Percentiles rank a stretch among this genome's conserved stretches.
phyloP scores from a whole-genome alignment of 2,888 invertebrate species.

The Hirtodrosophila confusa region DNA sequence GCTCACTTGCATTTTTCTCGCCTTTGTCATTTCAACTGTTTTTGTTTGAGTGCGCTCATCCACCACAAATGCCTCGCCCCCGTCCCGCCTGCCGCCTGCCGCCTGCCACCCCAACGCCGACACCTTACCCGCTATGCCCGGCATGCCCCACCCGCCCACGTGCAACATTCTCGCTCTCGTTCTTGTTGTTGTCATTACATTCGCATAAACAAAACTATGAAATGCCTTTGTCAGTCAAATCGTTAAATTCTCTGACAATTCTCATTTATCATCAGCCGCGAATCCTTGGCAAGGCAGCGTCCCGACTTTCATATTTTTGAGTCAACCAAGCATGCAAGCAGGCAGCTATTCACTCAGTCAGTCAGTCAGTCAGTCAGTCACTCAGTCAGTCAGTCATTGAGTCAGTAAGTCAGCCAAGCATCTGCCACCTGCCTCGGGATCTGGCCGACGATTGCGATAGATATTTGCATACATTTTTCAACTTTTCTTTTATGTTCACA shows the following conservation, averaged over 20 bases:
- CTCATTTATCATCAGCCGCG: conserved; percentile 64
- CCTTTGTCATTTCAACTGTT: conserved; percentile 53
- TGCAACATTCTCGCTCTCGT: conserved; percentile 14
- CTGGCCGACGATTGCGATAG: conserved; percentile 51
- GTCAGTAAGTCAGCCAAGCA: conserved; percentile 47
- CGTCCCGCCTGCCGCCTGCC: no score
- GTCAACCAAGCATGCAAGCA: conserved; percentile 32
- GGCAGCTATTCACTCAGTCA: conserved; percentile 6
- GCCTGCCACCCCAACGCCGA: conserved; percentile 10
- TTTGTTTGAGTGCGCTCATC: conserved; percentile 64
- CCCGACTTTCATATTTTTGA: conserved; percentile 58
- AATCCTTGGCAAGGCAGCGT: conserved; percentile 20
- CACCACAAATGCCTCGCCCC: conserved; percentile 32
- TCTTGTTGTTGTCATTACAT: conserved; percentile 38
- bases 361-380: conserved; percentile 21
- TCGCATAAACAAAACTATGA: conserved; percentile 74
- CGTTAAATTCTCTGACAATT: conserved; percentile 73
- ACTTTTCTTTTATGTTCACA: conserved; percentile 52
- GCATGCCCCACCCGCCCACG: conserved; percentile 10
- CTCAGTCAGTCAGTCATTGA: conserved; percentile 25
- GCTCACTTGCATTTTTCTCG: conserved; percentile 63
- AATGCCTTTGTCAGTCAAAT: conserved; percentile 77
- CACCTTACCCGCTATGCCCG: not conserved
- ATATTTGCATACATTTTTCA: conserved; percentile 72
- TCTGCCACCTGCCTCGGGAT: conserved; percentile 66